Base-by-base conservation (phyloP, 2,888 invertebrate genomes). In the Epirrhoe alternata region DNA sequence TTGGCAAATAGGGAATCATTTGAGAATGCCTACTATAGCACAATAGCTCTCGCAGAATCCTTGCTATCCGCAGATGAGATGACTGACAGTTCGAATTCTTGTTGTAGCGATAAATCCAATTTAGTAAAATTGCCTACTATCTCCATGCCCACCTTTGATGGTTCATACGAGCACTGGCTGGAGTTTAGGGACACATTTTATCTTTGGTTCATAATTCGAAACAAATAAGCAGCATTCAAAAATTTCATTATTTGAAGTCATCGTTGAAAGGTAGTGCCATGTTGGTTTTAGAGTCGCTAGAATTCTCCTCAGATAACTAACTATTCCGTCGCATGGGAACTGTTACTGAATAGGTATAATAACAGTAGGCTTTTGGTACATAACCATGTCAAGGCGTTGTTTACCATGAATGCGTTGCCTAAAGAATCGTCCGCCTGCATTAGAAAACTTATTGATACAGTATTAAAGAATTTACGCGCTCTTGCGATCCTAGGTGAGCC, bases 201-300 rank as follows among this genome's bases (percentile, higher is more conserved):
- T 47, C 47, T 5, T 16, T 47, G 2, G 16, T 47, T 7, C 14
- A 47, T 12, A 47, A 47, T 12, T 16, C 14, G 1, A 14, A 5
- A 6, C 16, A 14, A 1, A 47, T 47, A 4, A 16, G 6, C 6
- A 14, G 55, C 1, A 70, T 74, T 10, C 69, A 72, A 50, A 74
- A 72, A 30, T 70, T 70, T 50, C 70, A 74, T 31, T 71, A 74
- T 59, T 50, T 73, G 24, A 66, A 61, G 31, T 71, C 71, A 3
- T 64, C 71, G 0, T 64, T 74, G 6, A 64, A 16, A 7, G 74
- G 69, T 7, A 49, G 24, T 17, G 71, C 72, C 2, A 14, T 49
- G 0, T 64, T 60, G 31, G 66, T 73, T 0, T 70, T 73, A 0
- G 63, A 57, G 7, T 61, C 69, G 3, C 33, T 75, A 50, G 73